phyloP scores from a whole-genome alignment of 1,140 invertebrate species.

The Platyura marginata region DNA sequence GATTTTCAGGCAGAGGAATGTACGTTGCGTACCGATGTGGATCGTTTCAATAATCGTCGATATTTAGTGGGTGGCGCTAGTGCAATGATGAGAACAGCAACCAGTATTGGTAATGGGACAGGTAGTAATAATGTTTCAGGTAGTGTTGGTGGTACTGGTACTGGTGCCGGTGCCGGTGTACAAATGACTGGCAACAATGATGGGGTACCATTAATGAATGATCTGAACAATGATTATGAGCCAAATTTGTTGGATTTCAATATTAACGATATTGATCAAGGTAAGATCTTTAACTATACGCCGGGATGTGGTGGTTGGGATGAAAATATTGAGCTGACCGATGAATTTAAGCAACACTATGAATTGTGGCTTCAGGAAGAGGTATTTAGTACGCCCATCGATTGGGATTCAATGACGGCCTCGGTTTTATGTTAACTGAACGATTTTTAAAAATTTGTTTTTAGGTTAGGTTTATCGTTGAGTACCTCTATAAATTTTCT shows the following conservation, averaged over 20 bases:
- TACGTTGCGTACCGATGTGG: slow-evolving; percentile 77
- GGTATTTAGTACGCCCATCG: slow-evolving; percentile 72
- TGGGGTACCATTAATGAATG: no score
- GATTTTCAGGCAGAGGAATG: slow-evolving; percentile 98
- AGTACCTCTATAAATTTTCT: no score
- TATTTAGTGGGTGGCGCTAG: slow-evolving; percentile 30
- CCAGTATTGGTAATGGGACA: slow-evolving; percentile 4
- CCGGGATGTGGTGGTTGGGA: slow-evolving; percentile 20
- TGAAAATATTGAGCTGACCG: slow-evolving; percentile 60
- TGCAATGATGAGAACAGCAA: no score
- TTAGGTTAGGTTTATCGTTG: no score
- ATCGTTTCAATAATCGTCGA: slow-evolving; percentile 86
- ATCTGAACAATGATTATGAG: neutral
- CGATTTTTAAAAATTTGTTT: neutral
- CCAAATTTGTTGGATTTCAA: neutral
- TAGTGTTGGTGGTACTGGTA: slow-evolving; percentile 6
- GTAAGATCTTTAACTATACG: neutral
- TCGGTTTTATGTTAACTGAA: neutral
- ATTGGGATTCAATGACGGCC: slow-evolving; percentile 39
- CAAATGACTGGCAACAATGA: slow-evolving; percentile 16
- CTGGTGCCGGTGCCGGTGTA: slow-evolving; percentile 5
- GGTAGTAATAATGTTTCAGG: slow-evolving; percentile 10
- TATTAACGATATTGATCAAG: neutral
- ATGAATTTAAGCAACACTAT: slow-evolving; percentile 94
- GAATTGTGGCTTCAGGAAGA: slow-evolving; percentile 92